Evolutionary conservation across 2,797 vertebrate species (phyloP), one percentile per base, ranked within the genome.

Genomic region (Phoebastria nigripes): DNA sequence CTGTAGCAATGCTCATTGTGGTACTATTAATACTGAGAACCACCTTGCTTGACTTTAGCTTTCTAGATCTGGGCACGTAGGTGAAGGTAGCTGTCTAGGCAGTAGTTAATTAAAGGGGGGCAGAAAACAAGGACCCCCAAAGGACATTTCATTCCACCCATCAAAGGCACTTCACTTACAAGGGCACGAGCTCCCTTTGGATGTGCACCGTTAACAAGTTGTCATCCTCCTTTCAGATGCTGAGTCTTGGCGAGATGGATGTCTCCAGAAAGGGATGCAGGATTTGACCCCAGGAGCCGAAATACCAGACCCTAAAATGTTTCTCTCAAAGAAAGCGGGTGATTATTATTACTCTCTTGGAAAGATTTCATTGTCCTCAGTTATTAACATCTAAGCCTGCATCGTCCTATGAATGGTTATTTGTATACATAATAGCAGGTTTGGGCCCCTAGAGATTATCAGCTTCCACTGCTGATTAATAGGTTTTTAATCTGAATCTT

Each of bases 171-270:
- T 41, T 76, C n/a, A 22, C 4, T 63, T 56, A 49, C 70, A 86
- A 54, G 66, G 71, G 5, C 28, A 1, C 1, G 4, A 73, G 6
- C 3, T 73, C 47, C 65, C 31, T 51, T 31, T 49, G 52, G 31
- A 37, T 9, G 11, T 3, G 8, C 14, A 10, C 4, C 0, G 1
- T 67, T 41, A 12, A 24, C 2, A 37, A n/a, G 44, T n/a, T 51
- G 26, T 14, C 28, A 1, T 39, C 26, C 12, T 10, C 4, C 12
- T 54, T 93, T 72, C 10, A 28, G 62, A 20, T 24, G 31, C n/a
- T 61, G 67, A 69, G 22, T 13, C 20, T 37, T 52, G 19, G 9
- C 1, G 12, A 26, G 1, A 6, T 12, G 33, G 39, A 12, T 31
- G 22, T 55, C 22, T 31, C 51, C 88, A 77, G 37, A 44, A 72